phyloP scores from a whole-genome alignment of 2,113 vertebrate genomes.

The Oceanites oceanicus region DNA sequence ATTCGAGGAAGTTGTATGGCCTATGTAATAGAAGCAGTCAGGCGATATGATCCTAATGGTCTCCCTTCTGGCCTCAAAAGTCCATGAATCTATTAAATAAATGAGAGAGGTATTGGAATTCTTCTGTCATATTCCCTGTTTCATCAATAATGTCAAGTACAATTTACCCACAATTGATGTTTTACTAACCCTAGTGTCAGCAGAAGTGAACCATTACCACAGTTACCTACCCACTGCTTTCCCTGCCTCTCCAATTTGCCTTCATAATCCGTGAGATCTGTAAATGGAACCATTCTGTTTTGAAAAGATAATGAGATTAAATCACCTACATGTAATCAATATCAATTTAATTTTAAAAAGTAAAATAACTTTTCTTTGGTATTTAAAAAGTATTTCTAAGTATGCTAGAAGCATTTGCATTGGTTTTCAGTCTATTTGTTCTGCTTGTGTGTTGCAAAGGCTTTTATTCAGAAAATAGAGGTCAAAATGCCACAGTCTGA shows the following conservation, averaged over 20 bases:
- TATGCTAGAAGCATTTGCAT: not conserved
- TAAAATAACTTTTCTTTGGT: not conserved
- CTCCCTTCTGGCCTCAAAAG: not conserved
- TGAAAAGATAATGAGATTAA: not conserved
- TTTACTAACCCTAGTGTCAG: not conserved
- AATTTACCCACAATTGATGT: not conserved
- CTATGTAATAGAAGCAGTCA: not conserved
- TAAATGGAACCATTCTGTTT: not conserved
- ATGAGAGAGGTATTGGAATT: not conserved
- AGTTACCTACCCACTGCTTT: not conserved
- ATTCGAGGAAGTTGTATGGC: not conserved
- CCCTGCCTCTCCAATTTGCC: not conserved
- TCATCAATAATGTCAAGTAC: not conserved
- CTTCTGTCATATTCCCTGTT: not conserved
- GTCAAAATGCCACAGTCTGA: not conserved
- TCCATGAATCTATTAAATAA: conserved; percentile 12
- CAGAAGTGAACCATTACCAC: not conserved
- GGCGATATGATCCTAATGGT: not conserved
- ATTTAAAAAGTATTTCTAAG: not conserved
- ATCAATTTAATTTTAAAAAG: not conserved
- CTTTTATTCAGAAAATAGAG: not conserved
- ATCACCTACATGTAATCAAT: not conserved
- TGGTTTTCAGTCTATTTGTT: not conserved
- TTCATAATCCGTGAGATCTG: not conserved
- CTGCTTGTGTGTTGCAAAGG: not conserved